Conservation (phyloP, 2,113 vertebrate species). For the Plectropomus leopardus region DNA sequence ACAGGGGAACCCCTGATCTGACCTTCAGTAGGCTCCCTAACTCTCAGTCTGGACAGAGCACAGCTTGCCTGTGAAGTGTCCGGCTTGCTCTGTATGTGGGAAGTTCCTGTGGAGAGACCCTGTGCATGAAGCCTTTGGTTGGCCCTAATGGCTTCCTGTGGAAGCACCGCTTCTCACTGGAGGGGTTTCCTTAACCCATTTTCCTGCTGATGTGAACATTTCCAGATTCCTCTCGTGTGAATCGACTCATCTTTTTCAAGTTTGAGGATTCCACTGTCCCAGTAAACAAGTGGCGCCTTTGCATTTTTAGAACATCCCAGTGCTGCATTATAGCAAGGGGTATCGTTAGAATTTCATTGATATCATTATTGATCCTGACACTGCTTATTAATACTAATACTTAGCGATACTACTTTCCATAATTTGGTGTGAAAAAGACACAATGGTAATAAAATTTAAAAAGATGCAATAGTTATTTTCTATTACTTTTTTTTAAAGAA, state of each 20-base stretch:
- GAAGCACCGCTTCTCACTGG: constrained; percentile 62
- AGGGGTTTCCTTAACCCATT: constrained; percentile 75
- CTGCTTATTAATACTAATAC: no score
- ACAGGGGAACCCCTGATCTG: constrained; percentile 22
- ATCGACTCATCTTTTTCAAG: constrained; percentile 49
- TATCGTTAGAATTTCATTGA: no score
- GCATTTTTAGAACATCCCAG: neutral
- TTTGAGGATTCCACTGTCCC: constrained; percentile 38
- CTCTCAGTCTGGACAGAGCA: constrained; percentile 16
- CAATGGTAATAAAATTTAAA: no score
- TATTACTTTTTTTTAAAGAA: no score
- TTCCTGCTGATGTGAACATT: constrained; percentile 80
- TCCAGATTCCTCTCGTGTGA: constrained; percentile 69
- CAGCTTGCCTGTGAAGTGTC: constrained; percentile 48
- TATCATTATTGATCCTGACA: no score
- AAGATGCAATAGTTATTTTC: no score
- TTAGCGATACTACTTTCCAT: no score
- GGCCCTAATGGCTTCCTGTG: constrained; percentile 77
- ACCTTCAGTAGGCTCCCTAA: constrained; percentile 23
- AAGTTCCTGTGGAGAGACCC: constrained; percentile 76
- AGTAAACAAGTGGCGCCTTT: constrained; percentile 36
- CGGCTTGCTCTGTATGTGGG: constrained; percentile 52
- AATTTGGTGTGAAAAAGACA: no score
- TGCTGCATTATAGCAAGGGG: neutral
- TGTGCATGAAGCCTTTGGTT: constrained; percentile 56